These are phyloP conservation scores for Latrodectus elegans DNA, from an alignment of 2,888 invertebrate species.

Conservation along the genomic window DNA sequence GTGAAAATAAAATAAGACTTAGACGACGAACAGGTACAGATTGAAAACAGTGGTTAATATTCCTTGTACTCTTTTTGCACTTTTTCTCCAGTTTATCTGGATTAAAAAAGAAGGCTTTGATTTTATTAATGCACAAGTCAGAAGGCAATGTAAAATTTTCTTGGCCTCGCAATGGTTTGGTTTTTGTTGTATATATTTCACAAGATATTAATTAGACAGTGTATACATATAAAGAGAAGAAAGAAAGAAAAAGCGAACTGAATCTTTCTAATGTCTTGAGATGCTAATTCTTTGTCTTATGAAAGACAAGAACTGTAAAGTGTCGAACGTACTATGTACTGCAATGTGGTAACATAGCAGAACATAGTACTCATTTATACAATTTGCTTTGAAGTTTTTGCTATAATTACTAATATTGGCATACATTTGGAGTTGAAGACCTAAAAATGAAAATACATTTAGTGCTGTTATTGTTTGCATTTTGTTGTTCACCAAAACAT, in stretches of 20 bases:
- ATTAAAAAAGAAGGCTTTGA: background rate
- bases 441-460: conserved; percentile 24
- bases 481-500: conserved; percentile 49
- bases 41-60: background rate
- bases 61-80: background rate
- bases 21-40: background rate
- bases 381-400: conserved; percentile 28
- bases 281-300: conserved; percentile 60
- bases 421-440: conserved; percentile 32
- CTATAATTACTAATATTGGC: conserved; percentile 11
- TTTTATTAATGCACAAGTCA: conserved; percentile 27
- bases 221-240: background rate
- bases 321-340: conserved; percentile 14
- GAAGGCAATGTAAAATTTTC: background rate
- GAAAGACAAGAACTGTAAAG: conserved; percentile 47
- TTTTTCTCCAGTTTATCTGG: background rate
- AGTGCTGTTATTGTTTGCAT: conserved; percentile 58
- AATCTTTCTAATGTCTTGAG: conserved; percentile 16
- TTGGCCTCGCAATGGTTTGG: background rate
- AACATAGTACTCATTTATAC: background rate
- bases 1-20: background rate
- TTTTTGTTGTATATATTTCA: background rate
- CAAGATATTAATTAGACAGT: background rate
- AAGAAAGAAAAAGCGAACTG: background rate
- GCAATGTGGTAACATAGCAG: background rate